Evolutionary conservation across 1,140 invertebrate genomes (phyloP), one percentile per base, ranked within the genome.

Genomic region (Chrysopa pallens): DNA sequence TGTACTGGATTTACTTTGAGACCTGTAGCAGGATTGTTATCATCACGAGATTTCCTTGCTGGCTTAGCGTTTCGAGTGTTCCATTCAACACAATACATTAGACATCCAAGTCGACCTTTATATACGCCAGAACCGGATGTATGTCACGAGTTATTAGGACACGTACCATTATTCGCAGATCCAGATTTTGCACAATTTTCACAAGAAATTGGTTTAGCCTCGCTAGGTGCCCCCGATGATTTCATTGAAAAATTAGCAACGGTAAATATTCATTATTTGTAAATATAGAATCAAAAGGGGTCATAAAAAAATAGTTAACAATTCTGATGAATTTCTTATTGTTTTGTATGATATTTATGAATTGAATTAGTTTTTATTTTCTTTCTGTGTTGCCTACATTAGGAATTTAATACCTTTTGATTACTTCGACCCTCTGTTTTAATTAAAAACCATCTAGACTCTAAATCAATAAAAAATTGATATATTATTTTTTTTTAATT

Each of bases 41-140:
- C 92, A 6, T 98, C 96, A 0, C 73, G 96, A 11, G 96, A 99
- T 61, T 99, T 99, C 61, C 67, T 99, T 8, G 94, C 94, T 17
- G 94, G 95, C 0, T 60, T 98, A 8, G 95, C 96, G 0, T 98
- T 98, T 66, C 70, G 95, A 17, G 94, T 98, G 11, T 99, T 99
- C 66, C 95, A 98, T 61, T 95, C 90, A 31, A 99, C 96, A 0
- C 96, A 99, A 64, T 99, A 99, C 62, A 97, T 99, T 45, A 71
- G 96, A 3, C 96, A 99, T 61, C 73, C 79, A 38, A 95, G 88
- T 43, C 77, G 76, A 49, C 96, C 95, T 0, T 75, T 93, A 46
- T 98, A 98, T 65, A 98, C 96, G 0, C 95, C 95, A 0, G 95
- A 98, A 66, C 95, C 95, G 29, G 94, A 98, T 60, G 78, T 96